These are phyloP conservation scores for Drosophila prostipennis DNA, from an alignment of 2,888 invertebrate genomes.

Conservation along the genomic window DNA sequence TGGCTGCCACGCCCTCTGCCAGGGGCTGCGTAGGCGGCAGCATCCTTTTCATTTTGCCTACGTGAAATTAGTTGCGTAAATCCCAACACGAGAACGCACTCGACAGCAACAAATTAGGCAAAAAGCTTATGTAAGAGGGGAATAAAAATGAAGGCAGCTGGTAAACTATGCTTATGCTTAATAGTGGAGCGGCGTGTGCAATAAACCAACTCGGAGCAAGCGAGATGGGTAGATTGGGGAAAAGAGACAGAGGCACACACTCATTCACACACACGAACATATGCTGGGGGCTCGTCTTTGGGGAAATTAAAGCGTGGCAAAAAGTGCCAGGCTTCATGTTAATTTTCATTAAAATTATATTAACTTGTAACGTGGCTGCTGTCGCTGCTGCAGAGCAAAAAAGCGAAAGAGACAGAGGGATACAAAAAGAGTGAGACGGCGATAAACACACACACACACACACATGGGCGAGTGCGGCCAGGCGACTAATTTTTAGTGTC, in stretches of 20 bases:
- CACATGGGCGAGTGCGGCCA: slow-evolving; percentile 38
- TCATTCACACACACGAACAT: slow-evolving; percentile 16
- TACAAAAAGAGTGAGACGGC: slow-evolving; percentile 2
- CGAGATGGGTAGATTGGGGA: slow-evolving; percentile 12
- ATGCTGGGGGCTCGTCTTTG: slow-evolving; percentile 56
- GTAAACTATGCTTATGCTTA: slow-evolving; percentile 74
- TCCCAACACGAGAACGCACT: slow-evolving; percentile 79
- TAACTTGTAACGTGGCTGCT: slow-evolving; percentile 77
- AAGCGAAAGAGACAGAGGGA: slow-evolving; percentile 20
- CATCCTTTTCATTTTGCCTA: slow-evolving; percentile 67
- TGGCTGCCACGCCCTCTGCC: slow-evolving; percentile 22
- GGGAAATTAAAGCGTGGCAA: slow-evolving; percentile 79
- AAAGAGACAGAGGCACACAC: slow-evolving; percentile 6
- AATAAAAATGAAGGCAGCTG: slow-evolving; percentile 57
- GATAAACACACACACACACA: background rate
- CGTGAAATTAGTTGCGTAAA: slow-evolving; percentile 77
- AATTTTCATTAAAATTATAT: slow-evolving; percentile 81
- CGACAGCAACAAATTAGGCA: slow-evolving; percentile 58
- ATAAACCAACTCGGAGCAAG: slow-evolving; percentile 64
- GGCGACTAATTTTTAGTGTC: slow-evolving; percentile 77
- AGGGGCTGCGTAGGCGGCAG: slow-evolving; percentile 10
- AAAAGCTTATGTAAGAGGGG: slow-evolving; percentile 50
- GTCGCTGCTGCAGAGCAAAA: slow-evolving; percentile 22
- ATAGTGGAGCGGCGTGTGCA: slow-evolving; percentile 63
- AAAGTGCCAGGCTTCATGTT: slow-evolving; percentile 80